Evolutionary conservation across 2,888 invertebrate genomes (phyloP).

Genomic region (Melikaiella ostensackeni): DNA sequence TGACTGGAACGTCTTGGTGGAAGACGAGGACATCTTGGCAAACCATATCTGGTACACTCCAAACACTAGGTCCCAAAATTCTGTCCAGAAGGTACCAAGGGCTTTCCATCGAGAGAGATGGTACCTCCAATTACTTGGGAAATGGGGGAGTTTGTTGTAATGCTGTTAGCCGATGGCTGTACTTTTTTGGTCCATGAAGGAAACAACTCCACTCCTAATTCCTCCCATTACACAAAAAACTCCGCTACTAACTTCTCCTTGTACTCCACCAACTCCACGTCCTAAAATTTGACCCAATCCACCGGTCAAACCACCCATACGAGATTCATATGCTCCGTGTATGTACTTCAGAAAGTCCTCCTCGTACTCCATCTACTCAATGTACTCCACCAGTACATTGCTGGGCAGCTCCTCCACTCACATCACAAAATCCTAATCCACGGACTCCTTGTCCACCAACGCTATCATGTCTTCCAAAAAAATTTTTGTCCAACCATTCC

Average conservation of each 20-base stretch:
- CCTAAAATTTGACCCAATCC: not conserved
- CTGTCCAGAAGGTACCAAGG: conserved; percentile 81
- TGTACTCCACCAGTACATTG: not conserved
- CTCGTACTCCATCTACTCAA: not conserved
- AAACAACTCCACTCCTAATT: conserved; percentile 28
- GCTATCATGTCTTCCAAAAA: not conserved
- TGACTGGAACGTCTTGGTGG: conserved; percentile 75
- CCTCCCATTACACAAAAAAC: not conserved
- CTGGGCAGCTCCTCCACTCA: conserved; percentile 31
- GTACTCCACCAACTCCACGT: not conserved
- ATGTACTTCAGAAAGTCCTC: not conserved
- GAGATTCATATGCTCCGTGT: not conserved
- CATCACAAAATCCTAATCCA: conserved; percentile 14
- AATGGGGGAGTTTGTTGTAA: conserved; percentile 65
- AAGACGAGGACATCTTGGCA: conserved; percentile 78
- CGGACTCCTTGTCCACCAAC: conserved; percentile 56
- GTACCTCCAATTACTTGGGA: conserved; percentile 70
- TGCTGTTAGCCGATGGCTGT: conserved; percentile 49
- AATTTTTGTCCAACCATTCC: not conserved
- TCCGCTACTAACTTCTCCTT: not conserved
- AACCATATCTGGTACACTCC: conserved; percentile 73
- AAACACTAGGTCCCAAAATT: conserved; percentile 72
- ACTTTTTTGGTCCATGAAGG: not conserved
- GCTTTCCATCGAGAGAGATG: conserved; percentile 78
- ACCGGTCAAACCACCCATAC: not conserved